Percentiles rank a stretch among this genome's conserved stretches.
Conservation (phyloP, 2,888 invertebrate species). For the Orthosia gothica region DNA sequence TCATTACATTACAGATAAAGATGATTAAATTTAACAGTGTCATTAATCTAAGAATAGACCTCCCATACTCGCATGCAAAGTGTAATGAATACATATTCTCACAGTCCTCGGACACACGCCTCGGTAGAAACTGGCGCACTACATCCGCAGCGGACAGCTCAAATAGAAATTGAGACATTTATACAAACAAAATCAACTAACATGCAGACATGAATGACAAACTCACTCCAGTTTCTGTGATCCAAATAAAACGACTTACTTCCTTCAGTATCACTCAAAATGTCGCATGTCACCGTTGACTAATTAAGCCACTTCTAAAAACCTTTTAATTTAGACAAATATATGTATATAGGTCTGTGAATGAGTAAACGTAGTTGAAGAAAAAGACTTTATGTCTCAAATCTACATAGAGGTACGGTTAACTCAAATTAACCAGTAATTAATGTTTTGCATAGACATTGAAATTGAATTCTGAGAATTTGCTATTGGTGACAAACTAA, state of each 20-base stretch:
- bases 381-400: constrained; percentile 50
- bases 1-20: constrained; percentile 73
- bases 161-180: constrained; percentile 68
- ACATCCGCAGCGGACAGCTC: constrained; percentile 75
- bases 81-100: constrained; percentile 77
- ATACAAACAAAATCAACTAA: constrained; percentile 66
- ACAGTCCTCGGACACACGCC: constrained; percentile 71
- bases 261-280: constrained; percentile 60
- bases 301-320: constrained; percentile 57
- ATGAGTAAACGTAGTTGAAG: constrained; percentile 42
- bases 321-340: constrained; percentile 52
- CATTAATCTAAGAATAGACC: constrained; percentile 76
- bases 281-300: constrained; percentile 50
- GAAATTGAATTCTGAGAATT: constrained; percentile 23
- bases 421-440: constrained; percentile 44
- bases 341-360: constrained; percentile 52
- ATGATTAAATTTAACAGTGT: constrained; percentile 71
- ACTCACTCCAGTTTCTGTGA: constrained; percentile 70
- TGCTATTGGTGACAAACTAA: constrained; percentile 13
- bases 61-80: constrained; percentile 77
- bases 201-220: constrained; percentile 63
- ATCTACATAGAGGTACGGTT: constrained; percentile 53
- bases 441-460: constrained; percentile 43
- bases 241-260: constrained; percentile 70
- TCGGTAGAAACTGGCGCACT: constrained; percentile 72